Percentiles rank a stretch among this genome's conserved stretches.
These are phyloP conservation scores for Pyxicephalus adspersus DNA, from an alignment of 2,113 vertebrate species.

Conservation along the genomic window DNA sequence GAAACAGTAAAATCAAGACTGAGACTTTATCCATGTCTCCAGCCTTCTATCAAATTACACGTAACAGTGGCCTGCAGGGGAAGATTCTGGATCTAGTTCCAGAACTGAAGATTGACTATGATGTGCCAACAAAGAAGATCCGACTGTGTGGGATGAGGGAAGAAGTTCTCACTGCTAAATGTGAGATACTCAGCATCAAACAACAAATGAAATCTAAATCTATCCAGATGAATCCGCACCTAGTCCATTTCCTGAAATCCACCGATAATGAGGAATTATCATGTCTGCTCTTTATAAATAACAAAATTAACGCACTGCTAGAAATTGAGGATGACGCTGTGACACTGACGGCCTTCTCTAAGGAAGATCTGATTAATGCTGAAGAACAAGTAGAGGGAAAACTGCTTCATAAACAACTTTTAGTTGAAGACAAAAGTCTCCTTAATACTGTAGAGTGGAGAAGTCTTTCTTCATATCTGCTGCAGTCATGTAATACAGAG, in stretches of 20 bases:
- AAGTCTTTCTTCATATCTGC: conserved; percentile 59
- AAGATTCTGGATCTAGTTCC: conserved; percentile 63
- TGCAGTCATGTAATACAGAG: conserved; percentile 56
- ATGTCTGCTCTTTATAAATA: conserved; percentile 67
- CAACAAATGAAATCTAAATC: conserved; percentile 61
- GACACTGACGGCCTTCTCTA: conserved; percentile 66
- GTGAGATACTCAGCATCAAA: conserved; percentile 67
- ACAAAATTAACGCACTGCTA: conserved; percentile 72
- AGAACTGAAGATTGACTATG: conserved; percentile 68
- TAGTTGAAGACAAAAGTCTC: conserved; percentile 68
- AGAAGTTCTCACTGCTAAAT: conserved; percentile 73
- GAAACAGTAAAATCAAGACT: conserved; percentile 67
- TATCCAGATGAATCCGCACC: conserved; percentile 59
- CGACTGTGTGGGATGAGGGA: conserved; percentile 70
- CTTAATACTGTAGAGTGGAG: conserved; percentile 70
- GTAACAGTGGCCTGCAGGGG: conserved; percentile 62
- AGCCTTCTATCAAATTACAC: conserved; percentile 70
- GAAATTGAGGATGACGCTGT: conserved; percentile 64
- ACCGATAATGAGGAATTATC: conserved; percentile 68
- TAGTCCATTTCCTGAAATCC: conserved; percentile 72
- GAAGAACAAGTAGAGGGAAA: conserved; percentile 67
- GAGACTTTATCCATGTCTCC: conserved; percentile 62
- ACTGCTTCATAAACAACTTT: conserved; percentile 65
- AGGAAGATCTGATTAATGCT: conserved; percentile 68
- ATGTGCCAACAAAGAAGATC: conserved; percentile 58